Evolutionary conservation across 1,140 invertebrate genomes (phyloP).

Genomic region (Platorchestia sp.): DNA sequence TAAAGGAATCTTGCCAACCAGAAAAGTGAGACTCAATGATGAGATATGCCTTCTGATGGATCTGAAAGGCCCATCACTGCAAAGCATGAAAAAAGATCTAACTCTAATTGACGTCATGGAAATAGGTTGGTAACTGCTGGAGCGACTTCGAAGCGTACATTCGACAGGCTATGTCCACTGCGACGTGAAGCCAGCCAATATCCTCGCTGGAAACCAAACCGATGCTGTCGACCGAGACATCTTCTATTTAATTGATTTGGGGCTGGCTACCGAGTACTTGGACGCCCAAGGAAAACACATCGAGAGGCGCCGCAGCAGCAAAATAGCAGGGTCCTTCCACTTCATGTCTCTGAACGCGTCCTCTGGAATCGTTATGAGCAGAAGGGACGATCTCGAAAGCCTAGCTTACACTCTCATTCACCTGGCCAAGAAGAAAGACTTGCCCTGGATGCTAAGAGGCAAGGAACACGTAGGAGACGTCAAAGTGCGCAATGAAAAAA

Average conservation of each 20-base stretch:
- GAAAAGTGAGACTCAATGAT: not conserved
- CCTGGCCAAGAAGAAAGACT: not conserved
- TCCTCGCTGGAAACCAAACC: not conserved
- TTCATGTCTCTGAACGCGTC: conserved; percentile 29
- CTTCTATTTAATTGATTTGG: conserved; percentile 46
- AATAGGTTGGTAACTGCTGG: not conserved
- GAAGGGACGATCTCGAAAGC: not conserved
- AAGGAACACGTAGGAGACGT: not conserved
- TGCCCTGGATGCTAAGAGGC: conserved; percentile 12
- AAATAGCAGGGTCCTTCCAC: conserved; percentile 30
- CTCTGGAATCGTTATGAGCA: not conserved
- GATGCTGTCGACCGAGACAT: not conserved
- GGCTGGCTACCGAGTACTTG: conserved; percentile 26
- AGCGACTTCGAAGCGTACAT: not conserved
- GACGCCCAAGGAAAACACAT: not conserved
- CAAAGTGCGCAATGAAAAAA: not conserved
- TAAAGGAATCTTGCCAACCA: not conserved
- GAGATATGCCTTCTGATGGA: not conserved
- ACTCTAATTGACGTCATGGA: not conserved
- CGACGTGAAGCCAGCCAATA: conserved; percentile 6
- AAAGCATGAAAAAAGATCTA: conserved; percentile 13
- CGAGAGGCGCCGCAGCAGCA: not conserved
- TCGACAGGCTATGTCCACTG: not conserved
- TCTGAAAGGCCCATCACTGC: not conserved
- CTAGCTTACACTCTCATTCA: conserved; percentile 26